A percentile compares a stretch with the other conserved stretches of the same genome.
Evolutionary conservation across 2,113 vertebrate genomes (phyloP).

Genomic region (Camelus dromedarius): DNA sequence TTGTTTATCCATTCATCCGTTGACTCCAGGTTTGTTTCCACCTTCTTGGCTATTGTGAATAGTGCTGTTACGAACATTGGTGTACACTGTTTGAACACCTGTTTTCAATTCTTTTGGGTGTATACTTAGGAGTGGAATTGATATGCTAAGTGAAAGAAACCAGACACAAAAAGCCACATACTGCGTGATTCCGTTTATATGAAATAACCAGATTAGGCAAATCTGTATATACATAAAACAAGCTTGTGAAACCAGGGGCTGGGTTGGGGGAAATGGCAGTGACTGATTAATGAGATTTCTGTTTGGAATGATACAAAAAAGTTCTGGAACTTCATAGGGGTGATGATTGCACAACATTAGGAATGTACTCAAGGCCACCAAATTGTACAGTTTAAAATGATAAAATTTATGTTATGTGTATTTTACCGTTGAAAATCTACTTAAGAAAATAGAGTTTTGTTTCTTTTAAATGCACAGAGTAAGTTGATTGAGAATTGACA

Average conservation of each 20-base stretch:
- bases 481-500: not conserved
- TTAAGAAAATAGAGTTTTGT: not conserved
- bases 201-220: not conserved
- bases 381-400: not conserved
- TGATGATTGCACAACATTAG: accelerated
- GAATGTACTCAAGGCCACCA: accelerated
- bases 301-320: too few species aligned
- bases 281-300: not conserved
- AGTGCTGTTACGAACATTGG: not conserved
- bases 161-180: too few species aligned
- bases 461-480: not conserved
- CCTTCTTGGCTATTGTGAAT: not conserved
- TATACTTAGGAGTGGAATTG: too few species aligned
- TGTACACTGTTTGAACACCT: too few species aligned
- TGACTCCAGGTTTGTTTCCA: not conserved
- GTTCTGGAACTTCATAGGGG: accelerated
- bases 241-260: not conserved
- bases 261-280: accelerated
- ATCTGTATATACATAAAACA: not conserved
- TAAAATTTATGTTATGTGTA: not conserved
- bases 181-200: too few species aligned
- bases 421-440: not conserved
- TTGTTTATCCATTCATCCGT: not conserved
- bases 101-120: too few species aligned
- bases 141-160: too few species aligned